Evolutionary conservation across 2,113 vertebrate genomes (phyloP).

Genomic region (Propithecus coquereli): DNA sequence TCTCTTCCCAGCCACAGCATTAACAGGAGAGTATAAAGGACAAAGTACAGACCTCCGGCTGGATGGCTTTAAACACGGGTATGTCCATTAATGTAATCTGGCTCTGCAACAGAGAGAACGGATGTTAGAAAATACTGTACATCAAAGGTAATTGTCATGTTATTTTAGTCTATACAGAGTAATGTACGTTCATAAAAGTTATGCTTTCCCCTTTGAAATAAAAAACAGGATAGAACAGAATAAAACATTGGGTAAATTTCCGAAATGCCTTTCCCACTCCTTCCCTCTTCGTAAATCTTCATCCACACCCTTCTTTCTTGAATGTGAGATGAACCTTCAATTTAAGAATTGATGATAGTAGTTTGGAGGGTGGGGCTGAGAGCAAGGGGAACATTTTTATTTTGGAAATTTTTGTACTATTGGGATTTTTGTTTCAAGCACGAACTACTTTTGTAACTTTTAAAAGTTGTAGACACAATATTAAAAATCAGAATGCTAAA

Average conservation of each 20-base stretch:
- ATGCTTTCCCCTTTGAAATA: background rate
- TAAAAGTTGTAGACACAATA: background rate
- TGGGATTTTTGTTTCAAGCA: constrained; percentile 25
- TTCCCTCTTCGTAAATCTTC: background rate
- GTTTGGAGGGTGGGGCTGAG: background rate
- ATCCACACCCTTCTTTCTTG: background rate
- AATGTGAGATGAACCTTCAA: background rate
- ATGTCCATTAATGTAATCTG: constrained; percentile 96
- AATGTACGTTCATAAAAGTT: background rate
- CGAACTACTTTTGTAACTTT: constrained; percentile 35
- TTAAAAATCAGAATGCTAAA: constrained; percentile 25
- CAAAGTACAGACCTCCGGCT: constrained; percentile 89
- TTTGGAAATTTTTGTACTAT: constrained; percentile 13
- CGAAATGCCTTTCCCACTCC: background rate
- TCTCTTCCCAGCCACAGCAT: background rate
- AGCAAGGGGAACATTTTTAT: background rate
- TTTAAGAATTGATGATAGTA: background rate
- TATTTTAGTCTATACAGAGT: background rate
- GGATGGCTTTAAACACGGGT: constrained; percentile 95
- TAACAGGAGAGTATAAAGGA: background rate
- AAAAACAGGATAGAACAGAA: background rate
- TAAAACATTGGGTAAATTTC: background rate
- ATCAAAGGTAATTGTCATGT: background rate
- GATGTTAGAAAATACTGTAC: background rate
- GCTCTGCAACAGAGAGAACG: constrained; percentile 84